Evolutionary conservation across 2,113 vertebrate species (phyloP).

Genomic region (Hemiprocne comata): DNA sequence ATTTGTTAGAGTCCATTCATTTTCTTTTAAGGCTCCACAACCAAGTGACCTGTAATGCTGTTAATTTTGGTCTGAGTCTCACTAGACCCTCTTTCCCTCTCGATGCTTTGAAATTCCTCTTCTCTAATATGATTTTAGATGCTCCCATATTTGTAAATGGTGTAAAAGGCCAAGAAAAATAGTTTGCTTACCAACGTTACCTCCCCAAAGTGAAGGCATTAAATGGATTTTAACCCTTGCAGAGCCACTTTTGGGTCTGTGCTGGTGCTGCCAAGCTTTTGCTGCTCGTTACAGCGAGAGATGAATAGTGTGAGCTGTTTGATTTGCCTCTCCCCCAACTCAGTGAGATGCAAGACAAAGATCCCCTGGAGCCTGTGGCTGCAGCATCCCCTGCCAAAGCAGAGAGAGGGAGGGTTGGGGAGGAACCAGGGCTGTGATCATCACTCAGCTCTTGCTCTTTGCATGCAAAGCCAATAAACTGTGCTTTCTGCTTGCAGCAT

Average conservation of each 20-base stretch:
- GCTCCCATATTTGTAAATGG: not conserved
- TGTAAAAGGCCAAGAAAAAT: not conserved
- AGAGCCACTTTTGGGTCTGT: not conserved
- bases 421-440: not conserved
- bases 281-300: not conserved
- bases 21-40: not conserved
- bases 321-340: not conserved
- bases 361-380: not conserved
- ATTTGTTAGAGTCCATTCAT: not conserved
- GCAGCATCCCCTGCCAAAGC: not conserved
- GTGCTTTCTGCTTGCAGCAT: not conserved
- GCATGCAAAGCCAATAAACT: not conserved
- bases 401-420: not conserved
- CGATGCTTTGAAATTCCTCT: not conserved
- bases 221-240: not conserved
- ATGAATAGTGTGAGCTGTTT: not conserved
- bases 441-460: not conserved
- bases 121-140: not conserved
- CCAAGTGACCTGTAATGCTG: not conserved
- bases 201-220: not conserved
- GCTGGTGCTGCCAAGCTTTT: not conserved
- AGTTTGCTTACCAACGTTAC: not conserved
- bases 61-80: not conserved
- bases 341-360: not conserved
- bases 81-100: not conserved